Evolutionary conservation across 2,113 vertebrate genomes (phyloP).

Genomic region (Strix aluco): DNA sequence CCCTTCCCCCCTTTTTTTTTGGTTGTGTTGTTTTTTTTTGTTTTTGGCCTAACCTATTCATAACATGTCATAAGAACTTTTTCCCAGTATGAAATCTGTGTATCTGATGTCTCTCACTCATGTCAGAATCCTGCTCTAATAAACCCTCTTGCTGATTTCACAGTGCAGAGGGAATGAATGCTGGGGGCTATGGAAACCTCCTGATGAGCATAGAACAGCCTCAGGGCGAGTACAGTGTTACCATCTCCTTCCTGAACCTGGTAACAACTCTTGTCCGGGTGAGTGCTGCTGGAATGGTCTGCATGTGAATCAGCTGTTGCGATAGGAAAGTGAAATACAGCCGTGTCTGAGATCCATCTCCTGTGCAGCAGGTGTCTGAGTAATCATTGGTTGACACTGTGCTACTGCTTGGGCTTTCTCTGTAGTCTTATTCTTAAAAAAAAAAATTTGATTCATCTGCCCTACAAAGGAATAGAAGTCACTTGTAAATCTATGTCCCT

Average conservation of each 20-base stretch:
- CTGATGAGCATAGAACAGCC: conserved; percentile 94
- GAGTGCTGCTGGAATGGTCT: background rate
- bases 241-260: conserved; percentile 90
- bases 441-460: background rate
- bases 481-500: background rate
- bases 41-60: background rate
- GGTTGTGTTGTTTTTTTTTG: background rate
- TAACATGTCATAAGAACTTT: background rate
- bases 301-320: background rate
- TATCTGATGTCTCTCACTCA: background rate
- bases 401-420: background rate
- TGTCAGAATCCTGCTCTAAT: background rate
- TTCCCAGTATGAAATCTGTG: background rate
- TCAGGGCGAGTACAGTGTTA: conserved; percentile 92
- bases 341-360: background rate
- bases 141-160: background rate
- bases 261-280: conserved; percentile 94
- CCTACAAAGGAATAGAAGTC: background rate
- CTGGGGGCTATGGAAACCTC: conserved; percentile 93
- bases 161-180: conserved; percentile 97
- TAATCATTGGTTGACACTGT: background rate
- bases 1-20: background rate
- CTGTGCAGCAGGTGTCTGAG: background rate
- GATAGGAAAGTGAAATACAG: background rate
- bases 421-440: background rate